Percentiles rank a stretch among this genome's conserved stretches.
Evolutionary conservation across 2,113 vertebrate genomes (phyloP).

Genomic region (Ophiodon elongatus): DNA sequence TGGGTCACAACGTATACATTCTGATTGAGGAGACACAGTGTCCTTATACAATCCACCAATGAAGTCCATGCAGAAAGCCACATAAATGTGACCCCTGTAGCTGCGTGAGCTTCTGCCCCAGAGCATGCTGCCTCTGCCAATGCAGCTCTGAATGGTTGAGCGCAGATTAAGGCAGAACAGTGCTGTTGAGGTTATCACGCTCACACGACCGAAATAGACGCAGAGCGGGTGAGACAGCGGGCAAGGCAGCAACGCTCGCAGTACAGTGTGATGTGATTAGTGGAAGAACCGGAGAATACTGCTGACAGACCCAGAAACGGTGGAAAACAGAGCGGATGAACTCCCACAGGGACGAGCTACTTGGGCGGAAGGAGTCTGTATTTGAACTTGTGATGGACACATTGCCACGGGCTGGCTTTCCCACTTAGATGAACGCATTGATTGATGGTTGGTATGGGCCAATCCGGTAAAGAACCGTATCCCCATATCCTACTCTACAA

Average conservation of each 20-base stretch:
- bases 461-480: constrained; percentile 6
- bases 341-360: constrained; percentile 22
- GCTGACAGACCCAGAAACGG: constrained; percentile 60
- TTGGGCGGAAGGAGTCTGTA: constrained; percentile 16
- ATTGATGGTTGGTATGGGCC: constrained; percentile 18
- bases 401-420: neutral
- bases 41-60: constrained; percentile 2
- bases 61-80: constrained; percentile 26
- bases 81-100: constrained; percentile 36
- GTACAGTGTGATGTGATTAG: constrained; percentile 67
- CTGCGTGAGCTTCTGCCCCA: constrained; percentile 41
- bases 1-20: neutral
- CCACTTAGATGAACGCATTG: constrained; percentile 9
- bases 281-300: constrained; percentile 59
- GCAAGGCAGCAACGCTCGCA: constrained; percentile 62
- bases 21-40: neutral
- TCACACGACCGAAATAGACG: constrained; percentile 84
- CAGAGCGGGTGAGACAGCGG: constrained; percentile 76
- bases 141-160: constrained; percentile 67
- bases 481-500: neutral
- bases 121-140: constrained; percentile 55
- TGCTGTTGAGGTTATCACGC: constrained; percentile 85
- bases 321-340: constrained; percentile 44
- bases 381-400: constrained; percentile 28
- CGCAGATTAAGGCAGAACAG: constrained; percentile 81